Conservation (phyloP, 92 coral and sea anemone species). For the Muricea muricata region DNA sequence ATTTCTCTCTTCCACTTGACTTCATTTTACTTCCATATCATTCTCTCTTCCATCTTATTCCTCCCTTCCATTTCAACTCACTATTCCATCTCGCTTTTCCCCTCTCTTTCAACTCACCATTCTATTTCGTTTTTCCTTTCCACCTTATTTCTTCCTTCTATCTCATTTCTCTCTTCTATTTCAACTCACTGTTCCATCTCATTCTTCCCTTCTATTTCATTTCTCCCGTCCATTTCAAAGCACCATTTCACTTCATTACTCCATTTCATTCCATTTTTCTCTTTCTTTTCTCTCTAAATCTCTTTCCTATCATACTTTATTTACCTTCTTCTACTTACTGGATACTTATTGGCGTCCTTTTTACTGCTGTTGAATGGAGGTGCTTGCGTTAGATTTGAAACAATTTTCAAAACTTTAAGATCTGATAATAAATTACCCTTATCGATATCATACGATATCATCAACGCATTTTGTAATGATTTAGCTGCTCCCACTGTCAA, state of each 20-base stretch:
- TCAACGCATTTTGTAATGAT: conserved; percentile 72
- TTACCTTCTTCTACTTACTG: neutral
- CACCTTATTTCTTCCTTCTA: neutral
- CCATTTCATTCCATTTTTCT: neutral
- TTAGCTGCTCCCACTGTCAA: conserved; percentile 73
- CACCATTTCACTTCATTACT: neutral
- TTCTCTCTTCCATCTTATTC: neutral
- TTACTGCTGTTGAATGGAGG: neutral
- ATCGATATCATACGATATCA: neutral
- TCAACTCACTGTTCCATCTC: neutral
- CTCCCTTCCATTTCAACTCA: neutral
- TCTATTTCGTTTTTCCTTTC: neutral
- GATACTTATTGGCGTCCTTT: too few species aligned
- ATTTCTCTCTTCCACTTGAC: neutral
- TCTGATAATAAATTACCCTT: conserved; percentile 4
- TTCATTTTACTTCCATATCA: neutral
- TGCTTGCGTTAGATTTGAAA: neutral
- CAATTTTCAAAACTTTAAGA: neutral
- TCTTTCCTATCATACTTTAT: neutral
- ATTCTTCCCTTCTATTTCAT: neutral
- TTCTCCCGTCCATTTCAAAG: too few species aligned
- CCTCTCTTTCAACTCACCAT: neutral
- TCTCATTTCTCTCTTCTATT: neutral
- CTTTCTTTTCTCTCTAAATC: neutral
- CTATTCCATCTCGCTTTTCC: neutral